Base-by-base conservation (phyloP, 2,113 vertebrate genomes). In the Ibidorhyncha struthersii region DNA sequence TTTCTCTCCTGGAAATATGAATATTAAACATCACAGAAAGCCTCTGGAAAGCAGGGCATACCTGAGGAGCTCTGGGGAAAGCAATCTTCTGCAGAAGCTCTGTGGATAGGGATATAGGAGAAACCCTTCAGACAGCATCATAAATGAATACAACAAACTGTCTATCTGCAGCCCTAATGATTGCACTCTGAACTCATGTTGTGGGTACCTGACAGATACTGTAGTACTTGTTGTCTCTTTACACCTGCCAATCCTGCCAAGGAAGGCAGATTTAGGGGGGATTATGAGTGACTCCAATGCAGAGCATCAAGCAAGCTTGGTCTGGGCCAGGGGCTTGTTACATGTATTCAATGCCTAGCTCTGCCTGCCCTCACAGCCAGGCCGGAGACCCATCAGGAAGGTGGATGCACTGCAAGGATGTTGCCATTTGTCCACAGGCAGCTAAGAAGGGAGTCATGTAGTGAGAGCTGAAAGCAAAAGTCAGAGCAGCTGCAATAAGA, bases 351-450 rank as follows among this genome's bases (percentile, higher is more conserved):
- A 1, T 3, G 4, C 18, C 30, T 36, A 47, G 25, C 61, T 41
- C 59, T 30, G n/a, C 4, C 80, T 55, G 71, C 50, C 36, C 29
- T 66, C 61, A 12, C 36, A 22, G 50, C 7, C 14, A 49, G 49
- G 27, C 27, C 21, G 50, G 61, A 53, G 38, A 14, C 23, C 47
- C 16, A 1, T 40, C 55, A 61, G 45, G 50, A 74, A 58, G 20
- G 5, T 12, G 14, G 8, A 7, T 45, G 58, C 5, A 10, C 18
- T 15, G 16, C 2, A 1, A 73, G 40, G 47, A 13, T 4, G 3
- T 23, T 38, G 26, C 10, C 11, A 8, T 7, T 82, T 63, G 23
- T 43, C 49, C n/a, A 7, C 25, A 45, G 45, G 30, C 29, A 66
- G 41, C 62, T 63, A 43, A 58, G 50, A 72, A 43, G 19, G 34